phyloP scores from a whole-genome alignment of 2,797 vertebrate genomes.

The Gambusia yucatana region DNA sequence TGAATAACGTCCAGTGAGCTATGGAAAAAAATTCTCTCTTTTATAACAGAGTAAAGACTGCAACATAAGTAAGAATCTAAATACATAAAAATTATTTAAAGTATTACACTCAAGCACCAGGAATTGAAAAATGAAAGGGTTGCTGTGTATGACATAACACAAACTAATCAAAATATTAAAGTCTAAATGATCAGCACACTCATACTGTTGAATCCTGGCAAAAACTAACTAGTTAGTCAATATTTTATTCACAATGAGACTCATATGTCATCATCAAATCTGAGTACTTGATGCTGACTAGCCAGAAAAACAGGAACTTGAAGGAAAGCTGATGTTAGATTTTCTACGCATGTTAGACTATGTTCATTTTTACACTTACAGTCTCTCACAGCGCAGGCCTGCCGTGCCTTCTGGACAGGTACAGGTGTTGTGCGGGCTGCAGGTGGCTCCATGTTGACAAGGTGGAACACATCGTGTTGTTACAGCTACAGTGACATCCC shows the following conservation, averaged over 20 bases:
- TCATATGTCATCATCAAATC: neutral
- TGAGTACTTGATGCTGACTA: neutral
- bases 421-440: conserved; percentile 84
- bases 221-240: neutral
- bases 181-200: neutral
- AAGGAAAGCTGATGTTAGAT: neutral
- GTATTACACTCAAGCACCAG: neutral
- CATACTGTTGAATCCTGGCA: neutral
- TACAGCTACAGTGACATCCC: conserved; percentile 66
- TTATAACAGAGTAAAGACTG: neutral
- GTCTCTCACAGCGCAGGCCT: conserved; percentile 82
- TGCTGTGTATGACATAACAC: neutral
- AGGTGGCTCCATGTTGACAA: conserved; percentile 82
- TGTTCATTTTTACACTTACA: conserved; percentile 71
- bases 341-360: neutral
- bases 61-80: neutral
- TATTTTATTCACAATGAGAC: neutral
- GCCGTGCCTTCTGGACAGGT: conserved; percentile 80
- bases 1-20: neutral
- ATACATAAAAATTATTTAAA: neutral
- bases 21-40: neutral
- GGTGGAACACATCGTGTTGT: conserved; percentile 83
- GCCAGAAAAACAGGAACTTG: neutral
- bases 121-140: neutral
- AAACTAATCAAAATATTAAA: neutral